Conservation (phyloP, 2,113 vertebrate species). For the Hemibagrus wyckioides region DNA sequence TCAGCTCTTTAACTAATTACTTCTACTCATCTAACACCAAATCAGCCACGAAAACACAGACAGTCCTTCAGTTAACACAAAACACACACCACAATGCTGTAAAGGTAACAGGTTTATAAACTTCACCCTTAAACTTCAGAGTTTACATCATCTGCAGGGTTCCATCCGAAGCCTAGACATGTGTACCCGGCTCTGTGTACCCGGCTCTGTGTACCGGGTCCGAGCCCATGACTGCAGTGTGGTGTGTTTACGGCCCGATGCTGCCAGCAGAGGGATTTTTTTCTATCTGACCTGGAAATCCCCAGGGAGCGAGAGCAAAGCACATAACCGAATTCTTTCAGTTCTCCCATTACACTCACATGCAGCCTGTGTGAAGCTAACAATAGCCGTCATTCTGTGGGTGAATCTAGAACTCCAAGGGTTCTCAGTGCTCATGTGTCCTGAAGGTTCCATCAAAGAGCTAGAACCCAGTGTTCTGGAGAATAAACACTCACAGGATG, state of each 20-base stretch:
- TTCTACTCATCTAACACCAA: too few relatives aligned
- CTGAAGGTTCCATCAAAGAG: too few relatives aligned
- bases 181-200: too few relatives aligned
- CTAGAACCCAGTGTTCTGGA: too few relatives aligned
- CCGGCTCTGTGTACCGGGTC: not conserved
- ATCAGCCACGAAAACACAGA: too few relatives aligned
- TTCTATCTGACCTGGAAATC: conserved; percentile 44
- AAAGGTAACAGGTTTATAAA: not conserved
- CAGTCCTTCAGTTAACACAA: not conserved
- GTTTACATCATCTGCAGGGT: not conserved
- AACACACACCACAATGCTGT: not conserved
- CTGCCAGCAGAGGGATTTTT: not conserved
- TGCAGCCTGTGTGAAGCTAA: not conserved
- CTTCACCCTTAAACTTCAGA: not conserved
- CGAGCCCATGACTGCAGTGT: not conserved
- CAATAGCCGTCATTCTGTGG: not conserved
- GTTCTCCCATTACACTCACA: conserved; percentile 19
- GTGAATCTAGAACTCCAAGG: not conserved
- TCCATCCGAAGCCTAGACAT: not conserved
- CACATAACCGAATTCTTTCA: conserved; percentile 45
- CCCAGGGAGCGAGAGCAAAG: conserved; percentile 38
- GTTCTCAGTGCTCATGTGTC: not conserved
- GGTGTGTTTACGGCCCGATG: not conserved
- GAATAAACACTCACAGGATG: not conserved
- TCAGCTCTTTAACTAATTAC: too few relatives aligned